These are phyloP conservation scores for Phrynocephalus vlangalii DNA, from an alignment of 2,797 vertebrate genomes.

Conservation along the genomic window DNA sequence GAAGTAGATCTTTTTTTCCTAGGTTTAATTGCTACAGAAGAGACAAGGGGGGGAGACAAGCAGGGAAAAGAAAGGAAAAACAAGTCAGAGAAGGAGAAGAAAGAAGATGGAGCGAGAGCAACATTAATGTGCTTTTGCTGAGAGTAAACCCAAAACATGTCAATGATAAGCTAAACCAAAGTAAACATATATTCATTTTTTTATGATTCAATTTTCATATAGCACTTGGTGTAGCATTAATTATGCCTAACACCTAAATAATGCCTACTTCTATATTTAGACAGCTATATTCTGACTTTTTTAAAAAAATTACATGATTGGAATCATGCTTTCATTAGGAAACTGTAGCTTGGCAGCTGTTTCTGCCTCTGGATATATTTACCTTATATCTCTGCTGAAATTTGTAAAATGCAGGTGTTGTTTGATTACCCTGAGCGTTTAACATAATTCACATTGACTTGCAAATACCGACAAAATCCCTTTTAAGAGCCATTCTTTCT, in stretches of 20 bases:
- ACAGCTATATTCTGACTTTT: constrained; percentile 38
- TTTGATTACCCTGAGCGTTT: constrained; percentile 47
- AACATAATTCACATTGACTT: constrained; percentile 27
- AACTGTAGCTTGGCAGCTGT: constrained; percentile 48
- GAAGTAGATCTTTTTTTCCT: neutral
- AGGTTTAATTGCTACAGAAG: neutral
- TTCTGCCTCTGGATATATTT: constrained; percentile 47
- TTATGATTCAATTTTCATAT: constrained; percentile 37
- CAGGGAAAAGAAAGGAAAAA: no score
- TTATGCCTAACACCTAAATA: constrained; percentile 50
- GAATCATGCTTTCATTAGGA: constrained; percentile 27
- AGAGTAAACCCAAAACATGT: constrained; percentile 1
- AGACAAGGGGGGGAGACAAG: neutral
- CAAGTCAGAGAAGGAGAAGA: neutral
- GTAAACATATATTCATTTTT: constrained; percentile 39
- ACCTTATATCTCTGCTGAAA: constrained; percentile 27
- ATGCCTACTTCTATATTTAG: constrained; percentile 32
- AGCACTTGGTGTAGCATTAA: constrained; percentile 52
- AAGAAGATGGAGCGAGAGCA: neutral
- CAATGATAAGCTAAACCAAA: constrained; percentile 10
- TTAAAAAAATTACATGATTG: constrained; percentile 37
- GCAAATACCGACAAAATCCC: constrained; percentile 17
- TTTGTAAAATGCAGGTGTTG: constrained; percentile 29
- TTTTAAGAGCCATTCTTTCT: constrained; percentile 29
- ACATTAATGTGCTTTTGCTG: constrained; percentile 27